Evolutionary conservation across 1,140 invertebrate genomes (phyloP).

Genomic region (Atta cephalotes): DNA sequence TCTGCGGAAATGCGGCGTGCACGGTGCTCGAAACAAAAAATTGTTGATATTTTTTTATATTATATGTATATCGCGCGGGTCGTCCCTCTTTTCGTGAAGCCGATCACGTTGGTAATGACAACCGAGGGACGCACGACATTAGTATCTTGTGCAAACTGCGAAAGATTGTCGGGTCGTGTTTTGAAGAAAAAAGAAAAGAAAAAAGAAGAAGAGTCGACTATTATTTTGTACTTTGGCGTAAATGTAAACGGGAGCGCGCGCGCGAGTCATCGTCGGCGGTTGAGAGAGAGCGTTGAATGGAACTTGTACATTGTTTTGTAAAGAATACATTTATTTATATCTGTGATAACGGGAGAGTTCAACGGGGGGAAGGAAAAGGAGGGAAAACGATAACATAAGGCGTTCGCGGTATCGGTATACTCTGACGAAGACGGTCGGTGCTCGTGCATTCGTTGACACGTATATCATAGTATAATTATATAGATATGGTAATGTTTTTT

Average conservation of each 20-base stretch:
- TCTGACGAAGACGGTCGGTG: slow-evolving; percentile 77
- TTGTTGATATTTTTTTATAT: slow-evolving; percentile 83
- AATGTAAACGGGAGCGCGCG: slow-evolving; percentile 30
- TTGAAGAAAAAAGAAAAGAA: background rate
- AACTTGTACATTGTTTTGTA: slow-evolving; percentile 85
- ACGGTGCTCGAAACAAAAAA: slow-evolving; percentile 73
- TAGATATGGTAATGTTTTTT: slow-evolving; percentile 75
- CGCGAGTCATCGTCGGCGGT: slow-evolving; percentile 21
- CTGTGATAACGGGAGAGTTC: slow-evolving; percentile 87
- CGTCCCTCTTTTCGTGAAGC: slow-evolving; percentile 46
- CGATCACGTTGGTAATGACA: slow-evolving; percentile 11
- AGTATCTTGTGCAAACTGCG: slow-evolving; percentile 17
- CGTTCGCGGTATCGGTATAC: slow-evolving; percentile 65
- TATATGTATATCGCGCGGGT: slow-evolving; percentile 71
- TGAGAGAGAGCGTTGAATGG: slow-evolving; percentile 38
- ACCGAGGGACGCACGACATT: background rate
- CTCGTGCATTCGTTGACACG: slow-evolving; percentile 80
- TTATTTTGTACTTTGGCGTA: slow-evolving; percentile 76
- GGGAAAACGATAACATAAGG: slow-evolving; percentile 33
- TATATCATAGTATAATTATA: slow-evolving; percentile 78
- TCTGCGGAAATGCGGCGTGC: slow-evolving; percentile 60
- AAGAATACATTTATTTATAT: slow-evolving; percentile 89
- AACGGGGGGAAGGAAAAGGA: slow-evolving; percentile 44
- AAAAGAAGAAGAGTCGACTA: slow-evolving; percentile 51
- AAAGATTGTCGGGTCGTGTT: slow-evolving; percentile 4